Evolutionary conservation across 2,888 invertebrate species (phyloP).

Genomic region (Pheosia gnoma): DNA sequence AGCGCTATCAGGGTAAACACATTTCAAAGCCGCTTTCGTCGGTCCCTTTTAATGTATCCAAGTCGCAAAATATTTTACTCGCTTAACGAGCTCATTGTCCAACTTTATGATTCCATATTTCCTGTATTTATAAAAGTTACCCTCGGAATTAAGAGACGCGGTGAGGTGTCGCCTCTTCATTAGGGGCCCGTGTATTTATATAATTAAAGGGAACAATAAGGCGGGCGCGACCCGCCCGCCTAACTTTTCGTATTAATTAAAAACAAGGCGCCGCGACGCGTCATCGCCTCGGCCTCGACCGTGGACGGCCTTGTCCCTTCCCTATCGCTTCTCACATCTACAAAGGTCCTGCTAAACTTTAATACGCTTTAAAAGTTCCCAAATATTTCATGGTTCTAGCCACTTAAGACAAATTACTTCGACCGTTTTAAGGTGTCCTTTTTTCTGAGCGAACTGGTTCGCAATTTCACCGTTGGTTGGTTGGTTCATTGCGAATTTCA

Average conservation of each 20-base stretch:
- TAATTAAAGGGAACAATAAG: slow-evolving; percentile 56
- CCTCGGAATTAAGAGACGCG: slow-evolving; percentile 45
- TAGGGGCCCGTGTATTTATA: slow-evolving; percentile 53
- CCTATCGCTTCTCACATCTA: slow-evolving; percentile 56
- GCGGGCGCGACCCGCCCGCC: slow-evolving; percentile 36
- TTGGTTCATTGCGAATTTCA: slow-evolving; percentile 46
- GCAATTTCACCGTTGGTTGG: slow-evolving; percentile 72
- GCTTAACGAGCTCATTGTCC: slow-evolving; percentile 62
- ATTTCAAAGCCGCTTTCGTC: slow-evolving; percentile 29
- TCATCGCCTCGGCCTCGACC: slow-evolving; percentile 46
- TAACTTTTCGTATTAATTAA: slow-evolving; percentile 74
- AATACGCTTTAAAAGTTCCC: slow-evolving; percentile 72
- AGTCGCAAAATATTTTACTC: slow-evolving; percentile 60
- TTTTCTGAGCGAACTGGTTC: slow-evolving; percentile 41
- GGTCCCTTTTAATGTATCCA: slow-evolving; percentile 57
- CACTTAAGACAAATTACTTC: slow-evolving; percentile 76
- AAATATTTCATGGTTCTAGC: slow-evolving; percentile 77
- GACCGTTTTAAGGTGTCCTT: slow-evolving; percentile 60
- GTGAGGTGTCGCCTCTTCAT: slow-evolving; percentile 59
- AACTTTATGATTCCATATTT: slow-evolving; percentile 69
- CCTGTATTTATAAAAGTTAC: slow-evolving; percentile 63
- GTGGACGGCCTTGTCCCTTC: slow-evolving; percentile 30
- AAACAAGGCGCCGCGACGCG: slow-evolving; percentile 53
- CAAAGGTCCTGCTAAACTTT: slow-evolving; percentile 62
- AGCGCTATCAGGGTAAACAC: slow-evolving; percentile 28